Conservation (phyloP, 2,113 vertebrate species). For the Neolamprologus falcicula region DNA sequence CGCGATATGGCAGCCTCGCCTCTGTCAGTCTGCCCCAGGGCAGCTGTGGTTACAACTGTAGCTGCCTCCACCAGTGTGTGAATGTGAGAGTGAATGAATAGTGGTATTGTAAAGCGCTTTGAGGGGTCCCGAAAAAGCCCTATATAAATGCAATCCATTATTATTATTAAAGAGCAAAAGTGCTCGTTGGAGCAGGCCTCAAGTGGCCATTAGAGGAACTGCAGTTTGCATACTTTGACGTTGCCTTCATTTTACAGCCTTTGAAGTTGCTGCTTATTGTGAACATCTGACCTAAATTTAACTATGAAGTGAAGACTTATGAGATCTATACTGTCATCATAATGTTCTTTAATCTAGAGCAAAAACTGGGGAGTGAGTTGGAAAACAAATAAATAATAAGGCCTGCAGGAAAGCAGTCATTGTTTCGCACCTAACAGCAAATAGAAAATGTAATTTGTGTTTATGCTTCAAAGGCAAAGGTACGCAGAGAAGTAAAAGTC, state of each 20-base stretch:
- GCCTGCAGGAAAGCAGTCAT: neutral
- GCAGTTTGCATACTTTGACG: rapidly evolving
- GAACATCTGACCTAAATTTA: neutral
- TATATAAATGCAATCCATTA: too few relatives aligned
- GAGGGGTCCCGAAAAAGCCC: too few relatives aligned
- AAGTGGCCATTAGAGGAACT: neutral
- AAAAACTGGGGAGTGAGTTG: neutral
- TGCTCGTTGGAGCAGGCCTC: neutral
- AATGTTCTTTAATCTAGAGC: neutral
- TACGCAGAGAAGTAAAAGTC: neutral
- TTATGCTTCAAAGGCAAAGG: neutral
- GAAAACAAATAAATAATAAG: neutral
- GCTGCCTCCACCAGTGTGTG: too few relatives aligned
- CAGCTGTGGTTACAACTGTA: too few relatives aligned
- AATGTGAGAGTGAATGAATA: too few relatives aligned
- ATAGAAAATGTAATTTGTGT: neutral
- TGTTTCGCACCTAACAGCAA: neutral
- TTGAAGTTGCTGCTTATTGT: neutral
- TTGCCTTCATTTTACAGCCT: neutral
- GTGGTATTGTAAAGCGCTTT: too few relatives aligned
- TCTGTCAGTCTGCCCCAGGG: too few relatives aligned
- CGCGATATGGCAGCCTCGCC: too few relatives aligned
- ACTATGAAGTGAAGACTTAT: neutral
- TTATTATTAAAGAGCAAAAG: neutral
- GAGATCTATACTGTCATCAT: rapidly evolving